These are phyloP conservation scores for Moxostoma hubbsi DNA, from an alignment of 2,797 vertebrate species.

Conservation along the genomic window DNA sequence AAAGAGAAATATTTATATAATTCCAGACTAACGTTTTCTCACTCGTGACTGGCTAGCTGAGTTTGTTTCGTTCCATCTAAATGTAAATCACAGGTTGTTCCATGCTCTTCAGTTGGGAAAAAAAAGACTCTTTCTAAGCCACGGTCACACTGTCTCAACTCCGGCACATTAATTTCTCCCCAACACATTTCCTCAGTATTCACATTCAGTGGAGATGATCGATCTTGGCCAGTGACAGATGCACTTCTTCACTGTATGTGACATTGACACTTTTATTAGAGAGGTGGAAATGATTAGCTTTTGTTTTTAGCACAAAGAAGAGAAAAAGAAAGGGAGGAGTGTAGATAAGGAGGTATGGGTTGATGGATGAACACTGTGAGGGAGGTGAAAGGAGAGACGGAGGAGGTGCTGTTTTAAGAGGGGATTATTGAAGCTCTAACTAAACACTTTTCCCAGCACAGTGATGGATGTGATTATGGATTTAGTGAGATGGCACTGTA, in stretches of 20 bases:
- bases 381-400: conserved; percentile 37
- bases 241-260: conserved; percentile 15
- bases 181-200: conserved; percentile 13
- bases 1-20: conserved; percentile 22
- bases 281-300: conserved; percentile 37
- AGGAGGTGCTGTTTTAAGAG: conserved; percentile 37
- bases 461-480: conserved; percentile 49
- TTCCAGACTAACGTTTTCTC: not conserved
- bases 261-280: conserved; percentile 14
- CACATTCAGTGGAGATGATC: conserved; percentile 27
- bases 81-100: conserved; percentile 52
- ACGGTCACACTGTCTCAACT: conserved; percentile 11
- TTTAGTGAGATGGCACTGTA: conserved; percentile 11
- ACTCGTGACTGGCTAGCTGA: conserved; percentile 25
- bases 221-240: conserved; percentile 34
- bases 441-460: not conserved
- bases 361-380: conserved; percentile 42
- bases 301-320: conserved; percentile 21
- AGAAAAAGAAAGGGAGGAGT: not conserved
- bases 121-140: not conserved
- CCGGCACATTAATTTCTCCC: conserved; percentile 1
- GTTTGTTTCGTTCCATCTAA: conserved; percentile 54
- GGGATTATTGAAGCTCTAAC: conserved; percentile 34
- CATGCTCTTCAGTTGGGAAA: conserved; percentile 6
- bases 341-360: conserved; percentile 1